Conservation (phyloP, 2,797 vertebrate genomes). For the Mionectes olivaceus region DNA sequence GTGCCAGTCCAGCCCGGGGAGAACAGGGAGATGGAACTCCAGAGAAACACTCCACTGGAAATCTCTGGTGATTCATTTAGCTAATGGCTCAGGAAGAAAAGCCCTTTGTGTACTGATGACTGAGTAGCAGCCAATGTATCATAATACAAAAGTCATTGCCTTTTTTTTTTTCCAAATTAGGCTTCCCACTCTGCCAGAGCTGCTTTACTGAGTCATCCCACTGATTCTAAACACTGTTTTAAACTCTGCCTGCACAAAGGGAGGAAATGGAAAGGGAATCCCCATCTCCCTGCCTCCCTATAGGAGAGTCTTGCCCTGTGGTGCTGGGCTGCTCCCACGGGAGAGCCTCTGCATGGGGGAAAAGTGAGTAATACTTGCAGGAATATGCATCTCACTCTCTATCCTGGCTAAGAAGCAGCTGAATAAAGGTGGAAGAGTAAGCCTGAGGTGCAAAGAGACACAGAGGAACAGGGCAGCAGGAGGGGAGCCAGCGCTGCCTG, state of each 20-base stretch:
- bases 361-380: not conserved
- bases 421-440: not conserved
- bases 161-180: not conserved
- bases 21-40: not conserved
- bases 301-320: not conserved
- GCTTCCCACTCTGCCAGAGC: not conserved
- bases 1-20: not conserved
- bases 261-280: constrained; percentile 33
- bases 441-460: not conserved
- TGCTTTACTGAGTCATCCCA: not conserved
- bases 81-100: constrained; percentile 29
- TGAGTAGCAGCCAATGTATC: not conserved
- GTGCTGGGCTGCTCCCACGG: not conserved
- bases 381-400: not conserved
- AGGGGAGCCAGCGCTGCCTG: not conserved
- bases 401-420: fast-evolving
- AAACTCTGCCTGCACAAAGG: not conserved
- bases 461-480: not conserved
- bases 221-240: not conserved
- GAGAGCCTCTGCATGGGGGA: not conserved
- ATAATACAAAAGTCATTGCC: not conserved
- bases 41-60: not conserved
- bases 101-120: constrained; percentile 1
- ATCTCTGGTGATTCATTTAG: constrained; percentile 24
- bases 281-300: not conserved